Conservation (phyloP, 2,113 vertebrate genomes). For the Mungos mungo region DNA sequence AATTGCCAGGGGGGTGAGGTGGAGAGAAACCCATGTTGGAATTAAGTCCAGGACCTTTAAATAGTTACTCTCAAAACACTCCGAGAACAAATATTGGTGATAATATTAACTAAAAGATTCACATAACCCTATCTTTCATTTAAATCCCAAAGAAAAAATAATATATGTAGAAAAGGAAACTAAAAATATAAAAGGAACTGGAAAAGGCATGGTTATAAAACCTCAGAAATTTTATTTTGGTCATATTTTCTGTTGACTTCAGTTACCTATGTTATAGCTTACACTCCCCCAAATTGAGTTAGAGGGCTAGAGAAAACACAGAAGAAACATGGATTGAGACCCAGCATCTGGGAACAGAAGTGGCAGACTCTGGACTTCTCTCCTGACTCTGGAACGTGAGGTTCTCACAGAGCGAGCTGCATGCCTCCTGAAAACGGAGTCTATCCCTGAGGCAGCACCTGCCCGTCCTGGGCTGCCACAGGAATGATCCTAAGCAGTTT, state of each 20-base stretch:
- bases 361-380: neutral
- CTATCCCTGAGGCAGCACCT: neutral
- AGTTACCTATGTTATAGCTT: neutral
- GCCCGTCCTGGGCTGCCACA: neutral
- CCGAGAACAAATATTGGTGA: neutral
- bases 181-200: conserved; percentile 12
- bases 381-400: neutral
- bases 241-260: neutral
- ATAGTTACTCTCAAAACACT: neutral
- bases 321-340: neutral
- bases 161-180: conserved; percentile 10
- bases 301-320: neutral
- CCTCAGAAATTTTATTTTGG: neutral
- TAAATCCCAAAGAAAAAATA: neutral
- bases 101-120: conserved; percentile 3
- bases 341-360: neutral
- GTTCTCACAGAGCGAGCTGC: neutral
- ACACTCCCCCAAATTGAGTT: neutral
- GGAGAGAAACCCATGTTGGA: neutral
- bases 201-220: conserved; percentile 23
- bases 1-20: neutral
- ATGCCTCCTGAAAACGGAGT: neutral
- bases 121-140: neutral
- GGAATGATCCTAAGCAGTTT: neutral
- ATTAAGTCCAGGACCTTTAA: neutral